Conservation (phyloP, 2,113 vertebrate species). For the Carassius gibelio region DNA sequence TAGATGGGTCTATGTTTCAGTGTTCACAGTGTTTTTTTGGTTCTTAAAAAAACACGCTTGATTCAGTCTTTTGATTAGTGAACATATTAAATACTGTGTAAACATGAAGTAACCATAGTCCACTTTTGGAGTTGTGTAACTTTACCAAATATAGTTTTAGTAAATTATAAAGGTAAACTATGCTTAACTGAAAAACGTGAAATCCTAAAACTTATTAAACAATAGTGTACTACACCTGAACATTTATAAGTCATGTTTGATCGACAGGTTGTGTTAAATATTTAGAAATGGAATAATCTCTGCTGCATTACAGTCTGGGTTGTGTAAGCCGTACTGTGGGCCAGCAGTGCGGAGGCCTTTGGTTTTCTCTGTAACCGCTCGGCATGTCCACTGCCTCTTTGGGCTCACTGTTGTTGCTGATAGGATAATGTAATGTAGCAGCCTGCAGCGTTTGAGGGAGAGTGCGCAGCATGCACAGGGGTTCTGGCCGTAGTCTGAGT, state of each 20-base stretch:
- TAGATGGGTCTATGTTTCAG: slow-evolving; percentile 11
- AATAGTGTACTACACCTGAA: not conserved
- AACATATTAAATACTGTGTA: slow-evolving; percentile 6
- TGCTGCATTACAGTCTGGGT: not conserved
- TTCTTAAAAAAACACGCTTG: not conserved
- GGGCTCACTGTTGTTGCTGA: not conserved
- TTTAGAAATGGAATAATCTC: not conserved
- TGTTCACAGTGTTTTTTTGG: not conserved
- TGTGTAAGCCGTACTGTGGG: not conserved
- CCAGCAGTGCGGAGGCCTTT: not conserved
- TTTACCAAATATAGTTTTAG: not conserved
- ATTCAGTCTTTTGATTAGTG: not conserved
- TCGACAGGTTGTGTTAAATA: slow-evolving; percentile 3
- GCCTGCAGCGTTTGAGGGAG: slow-evolving; percentile 23
- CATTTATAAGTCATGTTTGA: not conserved
- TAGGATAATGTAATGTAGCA: slow-evolving; percentile 36
- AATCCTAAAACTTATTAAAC: not conserved
- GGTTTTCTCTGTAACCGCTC: not conserved
- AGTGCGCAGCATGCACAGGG: not conserved
- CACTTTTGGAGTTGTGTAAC: not conserved
- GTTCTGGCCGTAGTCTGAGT: not conserved
- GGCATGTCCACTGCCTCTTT: slow-evolving; percentile 7
- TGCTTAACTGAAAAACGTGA: not conserved
- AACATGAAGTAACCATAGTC: not conserved
- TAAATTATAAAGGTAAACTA: too few relatives aligned